Evolutionary conservation across 2,113 vertebrate species (phyloP), one percentile per base, ranked within the genome.

Genomic region (Semicossyphus pulcher): DNA sequence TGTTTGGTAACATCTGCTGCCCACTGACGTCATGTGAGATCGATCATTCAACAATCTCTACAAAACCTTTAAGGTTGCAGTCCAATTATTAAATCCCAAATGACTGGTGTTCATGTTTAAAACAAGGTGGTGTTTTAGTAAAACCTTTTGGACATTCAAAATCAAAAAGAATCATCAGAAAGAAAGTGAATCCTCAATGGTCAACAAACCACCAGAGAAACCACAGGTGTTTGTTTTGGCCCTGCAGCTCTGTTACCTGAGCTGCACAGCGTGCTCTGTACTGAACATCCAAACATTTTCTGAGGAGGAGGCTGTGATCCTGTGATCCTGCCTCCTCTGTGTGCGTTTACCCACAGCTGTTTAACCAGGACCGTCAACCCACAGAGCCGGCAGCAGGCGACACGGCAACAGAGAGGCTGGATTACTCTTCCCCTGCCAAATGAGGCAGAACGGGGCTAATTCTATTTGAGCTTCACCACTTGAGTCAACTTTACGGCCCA

Each of bases 361-460:
- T 81, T 73, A 83, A 88, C 76, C 80, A 84, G 80, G 74, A 78
- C 65, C 53, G 57, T 65, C 44, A 14, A 62, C 71, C 61, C 52
- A 65, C 69, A 44, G 47, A 49, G n/a, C 26, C 21, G 47, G 15
- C 54, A 39, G 56, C 72, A 20, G 8, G 41, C 18, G 10, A 52
- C 34, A 53, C 7, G 1, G 39, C 41, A 59, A 57, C 45, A 29
- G 39, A 48, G 28, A n/a, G 54, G 63, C 36, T 31, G 60, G 60
- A 78, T 78, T 67, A 84, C 63, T 76, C 81, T 66, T 71, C 37
- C 41, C 63, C 58, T 76, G 82, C 75, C 84, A 90, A 92, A 92
- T 90, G 87, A 92, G 86, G 87, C 82, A 78, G 86, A 80, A 82
- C 59, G 18, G 20, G 68, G 64, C 78, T 91, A 89, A 91, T 91